These are phyloP conservation scores for Champsocephalus esox DNA, from an alignment of 2,797 vertebrate species.

Conservation along the genomic window DNA sequence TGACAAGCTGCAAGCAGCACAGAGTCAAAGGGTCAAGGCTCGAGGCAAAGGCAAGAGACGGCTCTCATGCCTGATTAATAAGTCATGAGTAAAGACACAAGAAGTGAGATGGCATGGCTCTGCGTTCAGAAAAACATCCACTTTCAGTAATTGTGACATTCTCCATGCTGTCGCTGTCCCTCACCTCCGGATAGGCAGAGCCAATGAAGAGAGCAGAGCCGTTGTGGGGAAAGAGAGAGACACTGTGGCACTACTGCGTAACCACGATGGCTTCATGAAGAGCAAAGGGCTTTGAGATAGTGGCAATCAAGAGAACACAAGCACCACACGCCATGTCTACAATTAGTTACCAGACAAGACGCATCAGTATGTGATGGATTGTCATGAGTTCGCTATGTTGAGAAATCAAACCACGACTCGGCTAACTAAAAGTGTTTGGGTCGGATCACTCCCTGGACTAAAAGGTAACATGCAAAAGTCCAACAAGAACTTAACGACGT, in stretches of 20 bases:
- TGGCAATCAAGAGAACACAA: background rate
- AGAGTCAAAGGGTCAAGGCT: background rate
- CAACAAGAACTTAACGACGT: too few relatives aligned
- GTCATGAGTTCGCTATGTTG: background rate
- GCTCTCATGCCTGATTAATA: slow-evolving; percentile 8
- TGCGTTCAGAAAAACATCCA: background rate
- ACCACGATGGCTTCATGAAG: slow-evolving; percentile 48
- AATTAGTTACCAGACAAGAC: background rate
- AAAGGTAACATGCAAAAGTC: too few relatives aligned
- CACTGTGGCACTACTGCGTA: slow-evolving; percentile 57
- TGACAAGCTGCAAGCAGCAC: background rate
- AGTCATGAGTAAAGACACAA: background rate
- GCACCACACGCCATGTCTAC: background rate
- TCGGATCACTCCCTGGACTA: too few relatives aligned
- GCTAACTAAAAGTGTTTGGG: too few relatives aligned
- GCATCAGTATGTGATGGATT: background rate
- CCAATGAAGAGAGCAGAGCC: slow-evolving; percentile 42
- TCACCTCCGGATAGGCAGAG: slow-evolving; percentile 52
- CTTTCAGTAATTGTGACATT: background rate
- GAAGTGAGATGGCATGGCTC: background rate
- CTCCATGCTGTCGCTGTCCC: slow-evolving; percentile 20
- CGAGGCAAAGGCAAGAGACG: background rate
- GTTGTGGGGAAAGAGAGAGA: slow-evolving; percentile 30
- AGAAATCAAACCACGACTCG: background rate
- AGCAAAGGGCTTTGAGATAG: slow-evolving; percentile 47